Evolutionary conservation across 2,888 invertebrate genomes (phyloP).

Genomic region (Acanthosoma haemorrhoidale): DNA sequence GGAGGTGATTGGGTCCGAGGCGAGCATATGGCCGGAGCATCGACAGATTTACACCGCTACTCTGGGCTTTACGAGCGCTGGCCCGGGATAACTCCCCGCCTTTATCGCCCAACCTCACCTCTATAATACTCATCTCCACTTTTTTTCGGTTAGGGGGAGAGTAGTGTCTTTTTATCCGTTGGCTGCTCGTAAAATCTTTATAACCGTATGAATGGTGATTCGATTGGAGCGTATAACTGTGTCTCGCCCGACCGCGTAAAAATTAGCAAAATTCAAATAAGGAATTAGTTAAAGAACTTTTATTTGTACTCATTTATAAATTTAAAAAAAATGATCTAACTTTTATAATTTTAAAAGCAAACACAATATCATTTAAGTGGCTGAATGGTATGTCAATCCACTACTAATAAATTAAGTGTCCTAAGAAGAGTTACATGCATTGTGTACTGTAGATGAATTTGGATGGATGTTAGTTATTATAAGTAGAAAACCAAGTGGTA

Average conservation of each 20-base stretch:
- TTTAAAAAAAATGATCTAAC: too few relatives aligned
- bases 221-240: background rate
- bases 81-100: background rate
- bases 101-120: background rate
- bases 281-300: too few relatives aligned
- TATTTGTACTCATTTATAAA: too few relatives aligned
- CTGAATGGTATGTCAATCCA: too few relatives aligned
- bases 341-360: too few relatives aligned
- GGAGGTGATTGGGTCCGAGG: background rate
- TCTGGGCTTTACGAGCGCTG: background rate
- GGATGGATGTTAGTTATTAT: too few relatives aligned
- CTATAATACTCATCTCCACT: background rate
- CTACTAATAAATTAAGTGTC: too few relatives aligned
- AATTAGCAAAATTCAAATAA: background rate
- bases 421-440: too few relatives aligned
- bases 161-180: background rate
- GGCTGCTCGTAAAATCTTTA: background rate
- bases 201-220: background rate
- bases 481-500: too few relatives aligned
- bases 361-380: too few relatives aligned
- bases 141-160: background rate
- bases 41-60: constrained; percentile 7
- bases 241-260: background rate
- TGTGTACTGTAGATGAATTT: too few relatives aligned
- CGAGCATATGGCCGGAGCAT: background rate